These are phyloP conservation scores for Mirza zaza DNA, from an alignment of 2,113 vertebrate species.

Conservation along the genomic window DNA sequence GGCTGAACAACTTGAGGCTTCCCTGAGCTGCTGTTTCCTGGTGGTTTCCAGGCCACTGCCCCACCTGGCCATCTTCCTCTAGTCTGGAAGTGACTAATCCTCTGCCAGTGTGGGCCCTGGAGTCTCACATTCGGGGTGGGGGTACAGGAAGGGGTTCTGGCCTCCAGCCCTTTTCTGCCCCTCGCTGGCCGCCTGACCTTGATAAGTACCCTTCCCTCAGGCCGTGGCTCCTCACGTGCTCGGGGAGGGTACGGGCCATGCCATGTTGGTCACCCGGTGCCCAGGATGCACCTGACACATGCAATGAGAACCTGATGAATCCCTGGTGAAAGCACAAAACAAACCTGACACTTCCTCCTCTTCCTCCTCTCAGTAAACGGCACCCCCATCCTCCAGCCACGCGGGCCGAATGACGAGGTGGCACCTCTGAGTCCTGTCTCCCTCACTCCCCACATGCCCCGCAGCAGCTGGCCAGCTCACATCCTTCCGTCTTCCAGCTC, in stretches of 20 bases:
- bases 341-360: neutral
- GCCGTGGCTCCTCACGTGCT: neutral
- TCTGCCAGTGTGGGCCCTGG: neutral
- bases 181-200: neutral
- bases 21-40: neutral
- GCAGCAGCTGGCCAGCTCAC: neutral
- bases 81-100: neutral
- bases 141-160: neutral
- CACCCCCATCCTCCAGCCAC: neutral
- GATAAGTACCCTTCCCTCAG: neutral
- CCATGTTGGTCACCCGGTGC: neutral
- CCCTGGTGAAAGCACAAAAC: neutral
- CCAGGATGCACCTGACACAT: neutral
- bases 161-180: neutral
- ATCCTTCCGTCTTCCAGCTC: neutral
- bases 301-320: neutral
- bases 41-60: neutral
- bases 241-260: neutral
- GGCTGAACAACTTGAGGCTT: neutral
- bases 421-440: neutral
- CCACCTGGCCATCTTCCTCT: neutral
- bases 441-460: too few relatives aligned
- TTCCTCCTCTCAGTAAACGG: neutral
- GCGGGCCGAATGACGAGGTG: neutral
- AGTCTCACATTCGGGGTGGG: neutral